A percentile compares a stretch with the other conserved stretches of the same genome.
Conservation (phyloP, 2,888 invertebrate species). For the Anthrax anthrax region DNA sequence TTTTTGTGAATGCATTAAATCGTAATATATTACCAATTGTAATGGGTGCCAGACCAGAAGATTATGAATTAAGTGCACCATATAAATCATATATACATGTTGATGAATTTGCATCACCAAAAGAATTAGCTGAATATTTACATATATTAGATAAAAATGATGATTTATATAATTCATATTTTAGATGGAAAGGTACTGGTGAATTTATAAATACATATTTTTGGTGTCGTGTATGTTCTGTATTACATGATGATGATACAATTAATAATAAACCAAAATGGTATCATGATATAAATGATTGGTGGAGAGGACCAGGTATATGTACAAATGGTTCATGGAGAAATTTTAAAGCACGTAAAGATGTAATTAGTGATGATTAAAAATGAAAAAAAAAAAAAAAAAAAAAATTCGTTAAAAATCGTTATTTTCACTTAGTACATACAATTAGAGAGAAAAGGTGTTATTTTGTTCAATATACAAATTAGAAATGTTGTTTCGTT, state of each 20-base stretch:
- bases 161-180: slow-evolving; percentile 84
- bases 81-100: slow-evolving; percentile 89
- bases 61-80: slow-evolving; percentile 79
- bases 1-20: slow-evolving; percentile 85
- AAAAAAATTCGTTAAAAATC: background rate
- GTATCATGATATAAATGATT: slow-evolving; percentile 63
- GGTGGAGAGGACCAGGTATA: slow-evolving; percentile 77
- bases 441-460: no score
- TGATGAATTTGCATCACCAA: slow-evolving; percentile 81
- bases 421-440: no score
- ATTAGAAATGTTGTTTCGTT: no score
- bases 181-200: slow-evolving; percentile 87
- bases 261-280: slow-evolving; percentile 25
- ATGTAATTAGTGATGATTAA: slow-evolving; percentile 32
- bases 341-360: slow-evolving; percentile 35
- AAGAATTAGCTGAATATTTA: slow-evolving; percentile 75
- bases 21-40: slow-evolving; percentile 84
- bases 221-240: slow-evolving; percentile 49
- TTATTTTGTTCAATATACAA: no score
- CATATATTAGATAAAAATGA: slow-evolving; percentile 75
- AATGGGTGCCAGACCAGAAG: slow-evolving; percentile 87
- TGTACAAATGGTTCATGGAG: slow-evolving; percentile 66
- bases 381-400: background rate
- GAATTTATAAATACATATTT: slow-evolving; percentile 89
- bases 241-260: slow-evolving; percentile 37